Evolutionary conservation across 2,113 vertebrate genomes (phyloP).

Genomic region (Salminus brasiliensis): DNA sequence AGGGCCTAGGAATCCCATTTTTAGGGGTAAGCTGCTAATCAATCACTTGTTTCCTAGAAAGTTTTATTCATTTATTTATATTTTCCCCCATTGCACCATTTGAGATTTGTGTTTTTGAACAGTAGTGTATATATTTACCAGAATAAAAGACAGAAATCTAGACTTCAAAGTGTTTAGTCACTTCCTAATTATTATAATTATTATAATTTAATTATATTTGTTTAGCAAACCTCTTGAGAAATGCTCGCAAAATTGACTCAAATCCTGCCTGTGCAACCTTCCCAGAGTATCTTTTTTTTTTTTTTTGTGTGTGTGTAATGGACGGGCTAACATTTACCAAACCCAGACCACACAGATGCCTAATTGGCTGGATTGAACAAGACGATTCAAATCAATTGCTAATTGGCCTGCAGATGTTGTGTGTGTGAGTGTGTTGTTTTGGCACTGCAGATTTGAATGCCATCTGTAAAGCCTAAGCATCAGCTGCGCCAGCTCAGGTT

Average conservation of each 20-base stretch:
- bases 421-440: neutral
- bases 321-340: slow-evolving; percentile 3
- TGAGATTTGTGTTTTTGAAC: no score
- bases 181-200: no score
- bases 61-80: no score
- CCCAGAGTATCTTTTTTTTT: neutral
- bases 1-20: no score
- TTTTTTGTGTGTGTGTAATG: neutral
- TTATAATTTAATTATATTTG: no score
- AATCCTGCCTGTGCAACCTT: neutral
- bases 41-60: no score
- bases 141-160: no score
- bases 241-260: neutral
- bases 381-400: slow-evolving; percentile 9
- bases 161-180: no score
- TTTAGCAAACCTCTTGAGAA: no score
- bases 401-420: slow-evolving; percentile 39
- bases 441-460: neutral
- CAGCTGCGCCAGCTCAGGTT: neutral
- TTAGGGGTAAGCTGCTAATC: no score
- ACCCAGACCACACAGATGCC: neutral
- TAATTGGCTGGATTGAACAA: slow-evolving; percentile 10
- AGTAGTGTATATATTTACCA: no score
- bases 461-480: slow-evolving; percentile 8
- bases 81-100: no score